Percentiles rank a stretch among this genome's conserved stretches.
Evolutionary conservation across 2,797 vertebrate genomes (phyloP).

Genomic region (Podarcis lilfordi): DNA sequence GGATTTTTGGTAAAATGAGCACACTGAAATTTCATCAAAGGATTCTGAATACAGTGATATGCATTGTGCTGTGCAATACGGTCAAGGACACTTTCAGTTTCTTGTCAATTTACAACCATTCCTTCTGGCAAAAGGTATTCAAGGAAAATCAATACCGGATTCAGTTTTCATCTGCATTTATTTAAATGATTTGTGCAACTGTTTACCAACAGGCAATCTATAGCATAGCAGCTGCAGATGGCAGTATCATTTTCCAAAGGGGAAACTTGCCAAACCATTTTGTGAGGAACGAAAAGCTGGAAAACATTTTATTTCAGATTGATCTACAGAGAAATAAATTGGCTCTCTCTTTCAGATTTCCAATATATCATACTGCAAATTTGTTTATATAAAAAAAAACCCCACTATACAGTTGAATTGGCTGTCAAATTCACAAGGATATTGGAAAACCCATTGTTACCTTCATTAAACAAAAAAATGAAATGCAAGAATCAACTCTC

Average conservation of each 20-base stretch:
- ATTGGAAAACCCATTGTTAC: not conserved
- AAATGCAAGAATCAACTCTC: not conserved
- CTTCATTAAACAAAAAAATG: not conserved
- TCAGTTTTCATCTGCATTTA: conserved; percentile 24
- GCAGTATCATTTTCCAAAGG: not conserved
- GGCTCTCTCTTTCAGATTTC: not conserved
- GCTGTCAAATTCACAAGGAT: not conserved
- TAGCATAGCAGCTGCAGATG: not conserved
- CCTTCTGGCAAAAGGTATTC: conserved; percentile 5
- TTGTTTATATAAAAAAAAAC: not conserved
- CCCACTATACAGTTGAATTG: not conserved
- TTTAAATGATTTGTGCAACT: conserved; percentile 30
- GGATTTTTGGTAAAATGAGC: too few relatives aligned
- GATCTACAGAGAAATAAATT: conserved; percentile 1
- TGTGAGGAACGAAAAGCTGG: not conserved
- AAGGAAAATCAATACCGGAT: conserved; percentile 9
- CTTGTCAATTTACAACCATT: not conserved
- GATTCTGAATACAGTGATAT: not conserved
- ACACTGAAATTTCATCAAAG: not conserved
- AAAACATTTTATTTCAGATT: conserved; percentile 15
- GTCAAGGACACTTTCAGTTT: not conserved
- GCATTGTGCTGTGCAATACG: not conserved
- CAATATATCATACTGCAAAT: not conserved
- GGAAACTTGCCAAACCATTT: conserved; percentile 11
- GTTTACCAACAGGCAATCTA: conserved; percentile 3